phyloP scores from a whole-genome alignment of 2,113 vertebrate species.

The Crocuta crocuta region DNA sequence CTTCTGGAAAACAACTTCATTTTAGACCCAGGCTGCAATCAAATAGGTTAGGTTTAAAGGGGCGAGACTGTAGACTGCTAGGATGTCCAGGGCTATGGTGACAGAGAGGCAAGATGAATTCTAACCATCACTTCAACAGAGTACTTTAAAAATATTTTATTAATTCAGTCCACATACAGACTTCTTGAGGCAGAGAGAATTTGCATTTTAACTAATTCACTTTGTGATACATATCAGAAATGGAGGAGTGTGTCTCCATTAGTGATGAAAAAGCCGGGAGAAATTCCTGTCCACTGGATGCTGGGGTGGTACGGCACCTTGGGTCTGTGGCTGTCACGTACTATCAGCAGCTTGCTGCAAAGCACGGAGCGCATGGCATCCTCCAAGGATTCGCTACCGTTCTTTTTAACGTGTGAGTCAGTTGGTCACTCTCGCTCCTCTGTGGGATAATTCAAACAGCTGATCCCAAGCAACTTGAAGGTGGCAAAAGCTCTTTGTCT shows the following conservation, averaged over 20 bases:
- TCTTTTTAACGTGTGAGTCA: slow-evolving; percentile 82
- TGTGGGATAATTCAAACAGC: slow-evolving; percentile 85
- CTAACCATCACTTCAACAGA: not conserved
- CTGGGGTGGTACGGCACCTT: slow-evolving; percentile 78
- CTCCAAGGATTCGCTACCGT: slow-evolving; percentile 85
- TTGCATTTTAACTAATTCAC: slow-evolving; percentile 75
- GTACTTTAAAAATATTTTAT: slow-evolving; percentile 54
- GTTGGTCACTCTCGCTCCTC: slow-evolving; percentile 84
- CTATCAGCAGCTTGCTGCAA: slow-evolving; percentile 74
- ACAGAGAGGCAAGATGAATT: not conserved
- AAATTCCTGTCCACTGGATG: slow-evolving; percentile 83
- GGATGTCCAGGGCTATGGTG: not conserved
- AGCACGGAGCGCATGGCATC: slow-evolving; percentile 85
- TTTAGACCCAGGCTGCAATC: not conserved
- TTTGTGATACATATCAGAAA: slow-evolving; percentile 78
- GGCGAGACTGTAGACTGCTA: not conserved
- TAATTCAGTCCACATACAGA: slow-evolving; percentile 12
- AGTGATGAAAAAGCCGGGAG: slow-evolving; percentile 73
- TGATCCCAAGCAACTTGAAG: slow-evolving; percentile 85
- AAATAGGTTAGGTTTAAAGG: not conserved
- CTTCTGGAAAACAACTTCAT: slow-evolving; percentile 48
- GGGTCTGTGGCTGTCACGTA: slow-evolving; percentile 78
- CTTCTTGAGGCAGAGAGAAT: slow-evolving; percentile 63
- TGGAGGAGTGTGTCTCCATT: slow-evolving; percentile 63
- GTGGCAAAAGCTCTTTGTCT: slow-evolving; percentile 83